Evolutionary conservation across 2,888 invertebrate genomes (phyloP).

Genomic region (Linnaemya tessellans): DNA sequence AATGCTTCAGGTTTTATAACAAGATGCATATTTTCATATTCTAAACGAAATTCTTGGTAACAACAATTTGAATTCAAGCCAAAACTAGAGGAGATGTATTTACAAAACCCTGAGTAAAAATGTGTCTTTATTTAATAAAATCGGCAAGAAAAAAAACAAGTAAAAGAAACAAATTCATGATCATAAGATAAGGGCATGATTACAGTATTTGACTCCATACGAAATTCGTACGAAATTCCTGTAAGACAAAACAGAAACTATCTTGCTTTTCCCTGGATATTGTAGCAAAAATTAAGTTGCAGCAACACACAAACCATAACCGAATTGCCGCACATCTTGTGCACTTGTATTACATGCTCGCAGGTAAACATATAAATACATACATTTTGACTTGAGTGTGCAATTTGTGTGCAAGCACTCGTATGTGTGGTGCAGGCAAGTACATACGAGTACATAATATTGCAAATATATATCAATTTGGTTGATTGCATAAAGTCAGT

Average conservation of each 20-base stretch:
- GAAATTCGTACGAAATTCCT: constrained; percentile 46
- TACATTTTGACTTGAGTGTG: background rate
- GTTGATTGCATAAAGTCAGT: constrained; percentile 19
- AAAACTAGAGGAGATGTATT: constrained; percentile 41
- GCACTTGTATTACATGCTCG: background rate
- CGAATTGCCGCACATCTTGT: background rate
- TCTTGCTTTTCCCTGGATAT: constrained; percentile 12
- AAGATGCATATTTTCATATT: constrained; percentile 47
- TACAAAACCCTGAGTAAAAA: constrained; percentile 28
- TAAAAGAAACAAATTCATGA: background rate
- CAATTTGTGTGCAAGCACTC: background rate
- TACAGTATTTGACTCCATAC: constrained; percentile 15
- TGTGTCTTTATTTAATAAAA: constrained; percentile 29
- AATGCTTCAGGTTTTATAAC: constrained; percentile 46
- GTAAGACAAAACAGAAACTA: constrained; percentile 26
- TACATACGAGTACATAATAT: background rate
- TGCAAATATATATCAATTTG: constrained; percentile 50
- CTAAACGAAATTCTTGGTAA: constrained; percentile 48
- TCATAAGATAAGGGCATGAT: background rate
- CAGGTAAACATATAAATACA: background rate
- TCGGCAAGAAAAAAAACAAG: background rate
- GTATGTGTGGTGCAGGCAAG: too few species aligned
- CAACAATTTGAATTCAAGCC: constrained; percentile 65
- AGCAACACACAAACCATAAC: constrained; percentile 8
- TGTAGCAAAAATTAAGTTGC: constrained; percentile 30